Evolutionary conservation across 1,140 invertebrate genomes (phyloP).

Genomic region (Amyelois transitella): DNA sequence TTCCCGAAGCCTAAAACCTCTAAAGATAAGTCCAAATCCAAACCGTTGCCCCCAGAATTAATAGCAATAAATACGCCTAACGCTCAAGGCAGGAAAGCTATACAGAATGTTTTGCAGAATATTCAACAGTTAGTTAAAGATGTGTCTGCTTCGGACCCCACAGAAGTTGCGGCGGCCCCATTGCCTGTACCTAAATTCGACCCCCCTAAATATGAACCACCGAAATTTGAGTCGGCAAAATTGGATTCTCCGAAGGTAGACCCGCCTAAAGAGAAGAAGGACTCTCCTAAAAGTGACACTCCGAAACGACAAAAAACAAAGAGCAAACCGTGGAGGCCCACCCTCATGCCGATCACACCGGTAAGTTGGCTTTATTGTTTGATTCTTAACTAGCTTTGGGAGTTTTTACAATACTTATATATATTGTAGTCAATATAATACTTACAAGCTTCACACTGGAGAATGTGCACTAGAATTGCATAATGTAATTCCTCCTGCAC

Average conservation of each 20-base stretch:
- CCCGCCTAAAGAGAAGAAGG: conserved; percentile 12
- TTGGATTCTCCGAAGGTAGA: conserved; percentile 7
- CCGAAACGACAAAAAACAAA: conserved; percentile 69
- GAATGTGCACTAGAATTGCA: too few relatives aligned
- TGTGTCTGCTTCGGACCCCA: conserved; percentile 58
- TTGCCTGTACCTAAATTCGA: conserved; percentile 33
- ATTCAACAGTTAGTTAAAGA: conserved; percentile 69
- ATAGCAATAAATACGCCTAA: conserved; percentile 70
- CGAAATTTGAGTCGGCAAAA: conserved; percentile 12
- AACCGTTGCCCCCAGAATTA: conserved; percentile 62
- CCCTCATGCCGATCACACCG: conserved; percentile 78
- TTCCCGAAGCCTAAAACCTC: conserved; percentile 36
- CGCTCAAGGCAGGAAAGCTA: conserved; percentile 59
- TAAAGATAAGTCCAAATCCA: conserved; percentile 44
- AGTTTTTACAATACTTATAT: too few relatives aligned
- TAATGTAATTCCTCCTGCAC: too few relatives aligned
- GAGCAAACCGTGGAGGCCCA: conserved; percentile 80
- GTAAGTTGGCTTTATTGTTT: conserved; percentile 27
- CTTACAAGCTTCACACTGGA: too few relatives aligned
- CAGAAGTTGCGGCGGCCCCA: conserved; percentile 47
- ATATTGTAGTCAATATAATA: too few relatives aligned
- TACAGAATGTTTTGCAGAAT: conserved; percentile 69
- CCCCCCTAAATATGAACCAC: conserved; percentile 22
- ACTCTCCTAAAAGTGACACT: conserved; percentile 30
- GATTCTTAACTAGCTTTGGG: neutral